Evolutionary conservation across 2,113 vertebrate species (phyloP).

Genomic region (Chaenocephalus aceratus): DNA sequence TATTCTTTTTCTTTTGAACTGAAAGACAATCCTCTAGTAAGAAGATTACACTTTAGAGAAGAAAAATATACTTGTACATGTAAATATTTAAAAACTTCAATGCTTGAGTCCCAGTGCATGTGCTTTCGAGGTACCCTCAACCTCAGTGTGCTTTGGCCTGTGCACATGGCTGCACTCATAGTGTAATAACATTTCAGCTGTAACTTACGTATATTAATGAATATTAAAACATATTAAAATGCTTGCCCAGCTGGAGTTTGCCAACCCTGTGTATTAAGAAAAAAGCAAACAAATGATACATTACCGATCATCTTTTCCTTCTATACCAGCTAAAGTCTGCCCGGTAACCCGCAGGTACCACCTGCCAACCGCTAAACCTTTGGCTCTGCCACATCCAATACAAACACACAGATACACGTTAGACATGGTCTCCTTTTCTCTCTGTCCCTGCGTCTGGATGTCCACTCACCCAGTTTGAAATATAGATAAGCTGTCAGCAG

Average conservation of each 20-base stretch:
- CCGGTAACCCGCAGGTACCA: constrained; percentile 66
- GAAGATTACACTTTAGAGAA: too few species aligned
- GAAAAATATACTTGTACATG: too few species aligned
- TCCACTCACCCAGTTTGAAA: constrained; percentile 65
- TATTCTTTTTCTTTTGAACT: neutral
- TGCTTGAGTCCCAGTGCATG: neutral
- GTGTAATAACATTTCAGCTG: neutral
- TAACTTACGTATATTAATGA: neutral
- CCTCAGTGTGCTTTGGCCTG: neutral
- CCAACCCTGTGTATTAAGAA: neutral
- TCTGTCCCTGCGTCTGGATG: constrained; percentile 17
- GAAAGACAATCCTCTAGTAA: neutral
- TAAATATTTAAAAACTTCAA: neutral
- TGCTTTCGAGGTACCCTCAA: neutral
- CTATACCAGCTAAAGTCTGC: constrained; percentile 62
- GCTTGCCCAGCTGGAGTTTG: neutral
- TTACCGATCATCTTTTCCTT: neutral
- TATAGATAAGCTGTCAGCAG: constrained; percentile 76
- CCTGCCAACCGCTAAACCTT: constrained; percentile 55
- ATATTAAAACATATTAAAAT: neutral
- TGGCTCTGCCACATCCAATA: constrained; percentile 56
- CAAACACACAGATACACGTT: constrained; percentile 20
- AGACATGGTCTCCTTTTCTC: constrained; percentile 1
- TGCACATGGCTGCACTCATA: neutral
- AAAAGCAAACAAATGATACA: neutral